Percentiles rank a stretch among this genome's conserved stretches.
Evolutionary conservation across 2,797 vertebrate genomes (phyloP).

Genomic region (Pantherophis alleghaniensis): DNA sequence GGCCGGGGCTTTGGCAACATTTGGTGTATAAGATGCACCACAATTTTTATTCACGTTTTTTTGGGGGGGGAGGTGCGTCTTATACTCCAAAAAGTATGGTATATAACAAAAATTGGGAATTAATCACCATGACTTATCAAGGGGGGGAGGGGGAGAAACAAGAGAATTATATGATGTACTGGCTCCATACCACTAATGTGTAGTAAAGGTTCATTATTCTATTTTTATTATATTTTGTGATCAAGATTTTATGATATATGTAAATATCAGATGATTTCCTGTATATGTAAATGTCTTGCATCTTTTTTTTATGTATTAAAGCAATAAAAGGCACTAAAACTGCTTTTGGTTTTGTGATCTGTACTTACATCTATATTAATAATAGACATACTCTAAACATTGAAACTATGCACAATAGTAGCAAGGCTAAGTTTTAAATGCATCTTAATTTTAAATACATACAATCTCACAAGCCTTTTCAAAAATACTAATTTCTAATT

Average conservation of each 20-base stretch:
- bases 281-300: background rate
- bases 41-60: too few relatives aligned
- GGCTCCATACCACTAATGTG: background rate
- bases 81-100: background rate
- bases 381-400: background rate
- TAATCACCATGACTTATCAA: background rate
- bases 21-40: too few relatives aligned
- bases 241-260: background rate
- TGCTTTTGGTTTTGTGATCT: background rate
- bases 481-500: background rate
- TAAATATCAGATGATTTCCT: background rate
- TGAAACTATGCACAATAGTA: background rate
- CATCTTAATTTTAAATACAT: background rate
- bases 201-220: background rate
- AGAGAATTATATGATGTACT: background rate
- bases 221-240: background rate
- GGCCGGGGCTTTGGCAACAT: too few relatives aligned
- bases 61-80: too few relatives aligned
- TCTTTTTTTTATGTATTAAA: background rate
- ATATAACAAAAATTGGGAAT: background rate
- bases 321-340: background rate
- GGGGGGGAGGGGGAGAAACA: background rate
- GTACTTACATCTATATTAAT: background rate
- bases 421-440: background rate
- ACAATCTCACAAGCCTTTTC: background rate